Percentiles rank a stretch among this genome's conserved stretches.
phyloP scores from a whole-genome alignment of 2,113 vertebrate genomes.

The Tauraco erythrolophus region DNA sequence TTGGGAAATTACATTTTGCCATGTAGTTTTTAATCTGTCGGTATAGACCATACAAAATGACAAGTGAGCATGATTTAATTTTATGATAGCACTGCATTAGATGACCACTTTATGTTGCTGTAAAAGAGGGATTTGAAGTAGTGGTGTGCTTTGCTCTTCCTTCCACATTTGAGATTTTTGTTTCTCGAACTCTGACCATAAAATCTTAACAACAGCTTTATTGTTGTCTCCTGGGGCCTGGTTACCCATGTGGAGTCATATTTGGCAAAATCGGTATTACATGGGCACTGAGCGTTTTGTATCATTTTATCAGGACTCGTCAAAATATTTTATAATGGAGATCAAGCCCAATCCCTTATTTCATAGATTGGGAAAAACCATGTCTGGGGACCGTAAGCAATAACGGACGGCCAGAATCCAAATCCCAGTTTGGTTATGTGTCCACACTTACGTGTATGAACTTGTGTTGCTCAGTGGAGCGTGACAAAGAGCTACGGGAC shows the following conservation, averaged over 20 bases:
- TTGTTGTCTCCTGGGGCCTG: background rate
- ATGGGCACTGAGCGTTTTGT: accelerated
- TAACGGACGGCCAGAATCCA: background rate
- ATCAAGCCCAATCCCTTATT: background rate
- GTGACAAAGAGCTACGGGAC: background rate
- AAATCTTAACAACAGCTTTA: background rate
- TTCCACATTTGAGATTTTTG: background rate
- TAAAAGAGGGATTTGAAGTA: constrained; percentile 67
- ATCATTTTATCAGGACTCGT: background rate
- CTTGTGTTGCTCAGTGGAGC: accelerated
- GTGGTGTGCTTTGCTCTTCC: constrained; percentile 30
- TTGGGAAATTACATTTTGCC: constrained; percentile 72
- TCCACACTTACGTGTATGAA: accelerated
- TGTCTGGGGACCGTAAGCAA: background rate
- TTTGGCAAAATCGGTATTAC: background rate
- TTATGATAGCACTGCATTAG: constrained; percentile 65
- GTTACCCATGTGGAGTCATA: accelerated
- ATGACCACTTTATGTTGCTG: constrained; percentile 65
- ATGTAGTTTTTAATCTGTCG: constrained; percentile 69
- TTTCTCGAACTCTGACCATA: constrained; percentile 24
- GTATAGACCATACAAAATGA: constrained; percentile 41
- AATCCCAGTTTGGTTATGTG: background rate
- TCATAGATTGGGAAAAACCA: background rate
- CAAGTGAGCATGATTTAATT: constrained; percentile 70
- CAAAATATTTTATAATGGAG: background rate